These are phyloP conservation scores for Strix occidentalis DNA, from an alignment of 2,797 vertebrate species.

Conservation along the genomic window DNA sequence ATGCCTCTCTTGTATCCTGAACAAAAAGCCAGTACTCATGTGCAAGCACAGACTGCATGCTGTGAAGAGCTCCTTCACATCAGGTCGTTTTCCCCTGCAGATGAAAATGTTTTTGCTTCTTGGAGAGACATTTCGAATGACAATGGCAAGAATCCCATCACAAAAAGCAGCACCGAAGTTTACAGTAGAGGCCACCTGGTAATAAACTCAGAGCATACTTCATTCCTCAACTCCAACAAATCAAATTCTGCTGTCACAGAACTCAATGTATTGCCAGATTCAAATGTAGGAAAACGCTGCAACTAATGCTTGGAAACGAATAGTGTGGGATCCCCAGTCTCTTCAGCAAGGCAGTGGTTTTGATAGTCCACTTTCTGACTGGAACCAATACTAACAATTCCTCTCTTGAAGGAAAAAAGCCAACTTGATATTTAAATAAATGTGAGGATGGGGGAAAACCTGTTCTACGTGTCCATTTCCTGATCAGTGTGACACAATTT, in stretches of 20 bases:
- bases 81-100: constrained; percentile 12
- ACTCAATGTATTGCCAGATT: background rate
- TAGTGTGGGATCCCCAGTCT: background rate
- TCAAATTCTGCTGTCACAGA: background rate
- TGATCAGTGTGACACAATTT: background rate
- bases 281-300: background rate
- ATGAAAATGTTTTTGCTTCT: constrained; percentile 3
- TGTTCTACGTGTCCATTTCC: background rate
- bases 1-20: background rate
- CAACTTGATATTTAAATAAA: constrained; percentile 3
- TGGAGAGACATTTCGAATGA: background rate
- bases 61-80: constrained; percentile 6
- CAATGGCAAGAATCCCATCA: background rate
- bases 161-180: constrained; percentile 2
- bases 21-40: background rate
- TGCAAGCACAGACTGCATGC: background rate
- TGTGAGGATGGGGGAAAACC: background rate
- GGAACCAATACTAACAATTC: constrained; percentile 1
- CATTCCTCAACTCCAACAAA: background rate
- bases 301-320: constrained; percentile 30
- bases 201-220: background rate
- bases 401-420: background rate
- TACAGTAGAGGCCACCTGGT: background rate
- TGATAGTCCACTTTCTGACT: constrained; percentile 51
- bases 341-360: constrained; percentile 70